Evolutionary conservation across 2,888 invertebrate genomes (phyloP).

Genomic region (Melinopterus prodromus): DNA sequence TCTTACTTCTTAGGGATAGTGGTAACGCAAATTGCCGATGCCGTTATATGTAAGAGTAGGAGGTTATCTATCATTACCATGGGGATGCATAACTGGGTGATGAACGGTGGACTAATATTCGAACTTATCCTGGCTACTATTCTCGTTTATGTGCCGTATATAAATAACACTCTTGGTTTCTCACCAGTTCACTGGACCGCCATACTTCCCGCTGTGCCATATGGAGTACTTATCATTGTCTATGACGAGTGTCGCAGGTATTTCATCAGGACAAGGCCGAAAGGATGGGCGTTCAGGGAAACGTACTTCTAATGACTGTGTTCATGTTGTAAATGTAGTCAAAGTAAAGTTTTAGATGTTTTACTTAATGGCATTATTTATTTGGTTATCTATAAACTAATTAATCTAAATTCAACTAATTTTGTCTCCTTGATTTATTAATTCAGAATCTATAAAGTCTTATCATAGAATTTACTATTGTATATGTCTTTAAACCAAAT

Average conservation of each 20-base stretch:
- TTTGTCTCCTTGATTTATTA: no score
- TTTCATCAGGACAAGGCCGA: slow-evolving; percentile 72
- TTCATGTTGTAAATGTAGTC: neutral
- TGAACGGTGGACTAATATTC: slow-evolving; percentile 68
- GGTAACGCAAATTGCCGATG: slow-evolving; percentile 81
- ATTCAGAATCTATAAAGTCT: no score
- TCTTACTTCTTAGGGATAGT: slow-evolving; percentile 83
- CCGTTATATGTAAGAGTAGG: slow-evolving; percentile 81
- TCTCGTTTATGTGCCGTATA: slow-evolving; percentile 72
- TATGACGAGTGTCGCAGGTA: slow-evolving; percentile 79
- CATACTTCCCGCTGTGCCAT: slow-evolving; percentile 78
- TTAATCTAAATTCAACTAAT: no score
- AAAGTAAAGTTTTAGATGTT: neutral
- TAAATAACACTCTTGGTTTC: slow-evolving; percentile 72
- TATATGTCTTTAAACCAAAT: no score
- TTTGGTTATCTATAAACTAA: no score
- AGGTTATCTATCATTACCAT: slow-evolving; percentile 77
- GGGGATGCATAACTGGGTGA: slow-evolving; percentile 74
- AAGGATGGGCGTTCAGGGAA: slow-evolving; percentile 77
- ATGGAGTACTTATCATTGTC: slow-evolving; percentile 75
- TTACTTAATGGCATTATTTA: neutral
- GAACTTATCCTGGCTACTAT: slow-evolving; percentile 69
- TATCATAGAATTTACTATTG: no score
- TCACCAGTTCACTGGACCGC: slow-evolving; percentile 70
- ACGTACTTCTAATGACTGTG: slow-evolving; percentile 69